Evolutionary conservation across 1,140 invertebrate species (phyloP).

Genomic region (Phocides pigmalion): DNA sequence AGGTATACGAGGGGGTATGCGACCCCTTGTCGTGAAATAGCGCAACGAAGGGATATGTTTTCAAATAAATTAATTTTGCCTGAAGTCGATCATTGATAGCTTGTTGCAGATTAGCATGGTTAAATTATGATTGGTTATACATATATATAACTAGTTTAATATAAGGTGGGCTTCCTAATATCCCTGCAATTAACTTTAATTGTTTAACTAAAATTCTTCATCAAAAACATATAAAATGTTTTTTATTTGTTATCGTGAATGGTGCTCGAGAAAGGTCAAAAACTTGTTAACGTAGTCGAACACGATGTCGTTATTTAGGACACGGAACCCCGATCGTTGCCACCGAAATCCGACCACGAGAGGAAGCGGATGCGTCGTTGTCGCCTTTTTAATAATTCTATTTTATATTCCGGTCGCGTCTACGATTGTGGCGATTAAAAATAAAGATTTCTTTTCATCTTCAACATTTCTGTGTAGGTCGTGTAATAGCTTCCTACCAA

Average conservation of each 20-base stretch:
- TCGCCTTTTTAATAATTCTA: constrained; percentile 72
- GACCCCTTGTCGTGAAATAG: too few relatives aligned
- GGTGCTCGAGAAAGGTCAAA: background rate
- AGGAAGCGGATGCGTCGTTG: constrained; percentile 76
- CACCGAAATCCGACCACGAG: constrained; percentile 55
- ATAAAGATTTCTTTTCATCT: constrained; percentile 74
- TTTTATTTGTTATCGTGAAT: background rate
- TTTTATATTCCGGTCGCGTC: constrained; percentile 66
- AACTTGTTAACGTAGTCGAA: background rate
- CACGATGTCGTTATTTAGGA: background rate
- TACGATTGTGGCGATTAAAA: constrained; percentile 68
- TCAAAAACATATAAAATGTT: background rate
- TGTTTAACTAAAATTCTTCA: too few relatives aligned
- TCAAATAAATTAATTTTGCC: too few relatives aligned
- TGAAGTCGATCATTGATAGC: too few relatives aligned
- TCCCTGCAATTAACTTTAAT: too few relatives aligned
- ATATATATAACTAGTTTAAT: too few relatives aligned
- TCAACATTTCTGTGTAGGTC: constrained; percentile 47
- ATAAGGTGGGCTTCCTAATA: too few relatives aligned
- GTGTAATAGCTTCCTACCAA: constrained; percentile 58
- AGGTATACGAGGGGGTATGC: too few relatives aligned
- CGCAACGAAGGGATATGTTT: too few relatives aligned
- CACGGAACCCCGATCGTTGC: constrained; percentile 40
- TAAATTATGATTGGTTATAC: too few relatives aligned
- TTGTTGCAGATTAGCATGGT: too few relatives aligned